Evolutionary conservation across 2,113 vertebrate species (phyloP).

Genomic region (Danio rerio): GRCz12tu NC_133182.1:27241001-27241500

Average conservation of each 20-base stretch:
- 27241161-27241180: not conserved
- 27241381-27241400: too few species aligned
- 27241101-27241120: not conserved
- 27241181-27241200: not conserved
- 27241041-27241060: constrained; percentile 8
- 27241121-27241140: not conserved
- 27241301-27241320: not conserved
- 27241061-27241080: not conserved
- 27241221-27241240: too few species aligned
- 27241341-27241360: too few species aligned
- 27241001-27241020: constrained; percentile 19
- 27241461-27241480: too few species aligned
- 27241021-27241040: constrained; percentile 9
- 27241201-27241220: too few species aligned
- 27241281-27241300: not conserved
- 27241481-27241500: too few species aligned
- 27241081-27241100: constrained; percentile 16
- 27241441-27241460: too few species aligned
- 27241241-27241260: not conserved
- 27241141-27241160: constrained; percentile 3
- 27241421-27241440: too few species aligned
- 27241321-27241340: not conserved
- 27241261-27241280: not conserved
- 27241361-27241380: too few species aligned
- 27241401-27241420: too few species aligned